phyloP scores from a whole-genome alignment of 2,797 vertebrate genomes.

The Myotis pilosus region DNA sequence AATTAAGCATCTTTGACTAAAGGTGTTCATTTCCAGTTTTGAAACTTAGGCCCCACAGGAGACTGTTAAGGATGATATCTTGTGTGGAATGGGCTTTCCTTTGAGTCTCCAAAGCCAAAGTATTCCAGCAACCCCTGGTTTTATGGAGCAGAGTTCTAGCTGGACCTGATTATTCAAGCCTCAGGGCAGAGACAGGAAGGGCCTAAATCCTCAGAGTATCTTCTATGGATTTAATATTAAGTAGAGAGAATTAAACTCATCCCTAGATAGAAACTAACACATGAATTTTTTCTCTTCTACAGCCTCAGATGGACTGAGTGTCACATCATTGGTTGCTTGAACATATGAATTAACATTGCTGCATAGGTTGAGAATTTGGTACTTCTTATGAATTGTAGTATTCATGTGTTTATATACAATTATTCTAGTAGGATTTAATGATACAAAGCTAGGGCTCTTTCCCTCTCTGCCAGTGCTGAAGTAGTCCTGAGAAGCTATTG shows the following conservation, averaged over 20 bases:
- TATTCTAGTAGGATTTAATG: conserved; percentile 11
- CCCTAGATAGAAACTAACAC: neutral
- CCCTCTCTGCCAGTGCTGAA: neutral
- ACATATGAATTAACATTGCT: conserved; percentile 14
- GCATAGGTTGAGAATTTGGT: conserved; percentile 12
- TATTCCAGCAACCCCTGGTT: neutral
- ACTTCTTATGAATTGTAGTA: neutral
- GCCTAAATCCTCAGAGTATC: neutral
- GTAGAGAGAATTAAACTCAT: conserved; percentile 41
- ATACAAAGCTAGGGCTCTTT: conserved; percentile 10
- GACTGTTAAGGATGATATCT: neutral
- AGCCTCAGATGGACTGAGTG: neutral
- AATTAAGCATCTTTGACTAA: conserved; percentile 43
- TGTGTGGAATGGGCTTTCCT: neutral
- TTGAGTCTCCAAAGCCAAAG: conserved; percentile 10
- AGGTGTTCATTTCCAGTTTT: conserved; percentile 6
- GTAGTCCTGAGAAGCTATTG: neutral
- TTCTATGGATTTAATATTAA: conserved; percentile 44
- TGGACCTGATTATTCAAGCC: neutral
- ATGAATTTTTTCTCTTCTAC: neutral
- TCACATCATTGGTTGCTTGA: neutral
- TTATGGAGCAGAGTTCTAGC: neutral
- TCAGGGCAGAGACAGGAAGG: neutral
- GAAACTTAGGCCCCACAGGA: neutral
- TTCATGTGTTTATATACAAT: conserved; percentile 25